Percentiles rank a stretch among this genome's conserved stretches.
Conservation (phyloP, 2,888 invertebrate species). For the Conistra vaccinii region DNA sequence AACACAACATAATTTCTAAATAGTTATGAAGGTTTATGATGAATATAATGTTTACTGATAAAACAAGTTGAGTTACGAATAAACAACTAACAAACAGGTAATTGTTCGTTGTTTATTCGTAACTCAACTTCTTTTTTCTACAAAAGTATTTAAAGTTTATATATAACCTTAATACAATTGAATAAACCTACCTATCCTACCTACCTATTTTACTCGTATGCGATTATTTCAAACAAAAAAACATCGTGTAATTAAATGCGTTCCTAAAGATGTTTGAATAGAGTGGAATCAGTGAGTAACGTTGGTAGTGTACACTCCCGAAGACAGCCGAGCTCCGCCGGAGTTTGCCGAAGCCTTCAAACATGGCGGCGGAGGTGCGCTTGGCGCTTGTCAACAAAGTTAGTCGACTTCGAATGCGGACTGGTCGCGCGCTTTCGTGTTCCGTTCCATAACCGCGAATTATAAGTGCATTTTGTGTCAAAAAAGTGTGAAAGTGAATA, state of each 20-base stretch:
- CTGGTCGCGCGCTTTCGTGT: constrained; percentile 78
- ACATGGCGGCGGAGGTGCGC: constrained; percentile 84
- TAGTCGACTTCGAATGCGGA: constrained; percentile 77
- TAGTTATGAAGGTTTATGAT: neutral
- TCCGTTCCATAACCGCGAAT: constrained; percentile 67
- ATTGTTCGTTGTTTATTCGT: neutral
- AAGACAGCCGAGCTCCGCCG: constrained; percentile 77
- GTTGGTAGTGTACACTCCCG: constrained; percentile 65
- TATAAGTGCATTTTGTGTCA: constrained; percentile 70
- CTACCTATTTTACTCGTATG: constrained; percentile 15
- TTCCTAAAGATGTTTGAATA: constrained; percentile 51
- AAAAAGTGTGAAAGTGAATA: constrained; percentile 76
- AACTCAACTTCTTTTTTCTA: neutral
- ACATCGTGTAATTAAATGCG: constrained; percentile 2
- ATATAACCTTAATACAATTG: constrained; percentile 5
- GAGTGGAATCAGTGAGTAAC: constrained; percentile 63
- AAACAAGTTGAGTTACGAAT: no score
- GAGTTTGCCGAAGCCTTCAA: constrained; percentile 81
- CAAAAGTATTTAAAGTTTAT: neutral
- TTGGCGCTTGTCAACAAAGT: constrained; percentile 89
- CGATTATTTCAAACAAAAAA: constrained; percentile 20
- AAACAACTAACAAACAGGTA: no score
- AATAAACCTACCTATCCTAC: neutral
- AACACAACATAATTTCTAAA: neutral
- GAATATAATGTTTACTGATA: no score